Base-by-base conservation (phyloP, 2,113 vertebrate genomes). In the Lampris megalopsis region DNA sequence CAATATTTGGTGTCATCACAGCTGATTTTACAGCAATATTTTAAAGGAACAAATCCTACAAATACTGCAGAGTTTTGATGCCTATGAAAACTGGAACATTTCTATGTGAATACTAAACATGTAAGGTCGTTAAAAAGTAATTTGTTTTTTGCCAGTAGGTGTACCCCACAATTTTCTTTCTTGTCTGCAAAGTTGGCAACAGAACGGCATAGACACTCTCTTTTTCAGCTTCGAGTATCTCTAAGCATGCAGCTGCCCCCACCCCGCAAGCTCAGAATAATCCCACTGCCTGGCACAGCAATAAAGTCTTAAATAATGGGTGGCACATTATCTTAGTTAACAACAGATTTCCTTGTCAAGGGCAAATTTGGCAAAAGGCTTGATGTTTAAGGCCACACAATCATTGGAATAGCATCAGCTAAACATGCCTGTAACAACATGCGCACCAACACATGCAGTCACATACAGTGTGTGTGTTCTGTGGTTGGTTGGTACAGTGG, bases 401-500 rank as follows among this genome's bases (percentile, higher is more conserved):
- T 90, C 86, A 89, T 88, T 91, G 78, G 64, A 93, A 86, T 84
- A 71, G 79, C 86, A 85, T 92, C 92, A 83, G 81, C 84, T 90
- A 90, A 88, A 94, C 72, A 76, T 75, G 75, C 73, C 71, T 75
- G 76, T 41, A 56, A 48, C 42, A 24, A 47, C 61, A 38, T 6
- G 58, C 41, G 58, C 52, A 57, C 13, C 6, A 8, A 42, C 73
- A 71, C 63, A 1, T 48, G 56, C 40, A 41, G 45, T 70, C 63
- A 9, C 41, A 58, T 50, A 57, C 87, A 83, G 75, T 57, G 71
- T 79, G 87, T 79, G 77, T 68, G 91, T 85, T 86, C 81, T 87
- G 86, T 94, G 93, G 94, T 94, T 94, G 91, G 95, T 94, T 93
- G 92, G 89, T 85, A 88, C 79, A 84, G 89, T 94, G 92, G 91